A percentile compares a stretch with the other conserved stretches of the same genome.
These are phyloP conservation scores for Archilochus colubris DNA, from an alignment of 2,113 vertebrate genomes.

Conservation along the genomic window DNA sequence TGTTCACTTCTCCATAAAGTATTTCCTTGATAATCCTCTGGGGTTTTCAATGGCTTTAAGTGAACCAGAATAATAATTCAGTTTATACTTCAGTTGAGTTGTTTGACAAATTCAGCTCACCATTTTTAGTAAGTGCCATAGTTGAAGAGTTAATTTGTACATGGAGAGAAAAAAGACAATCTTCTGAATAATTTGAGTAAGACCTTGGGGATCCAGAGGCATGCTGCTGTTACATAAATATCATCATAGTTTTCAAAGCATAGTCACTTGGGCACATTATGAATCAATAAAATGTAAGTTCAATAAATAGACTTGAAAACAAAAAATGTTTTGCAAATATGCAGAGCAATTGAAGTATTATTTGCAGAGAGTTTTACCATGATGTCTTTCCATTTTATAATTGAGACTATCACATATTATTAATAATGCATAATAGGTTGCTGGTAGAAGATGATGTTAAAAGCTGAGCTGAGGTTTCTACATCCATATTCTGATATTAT, in stretches of 20 bases:
- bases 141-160: background rate
- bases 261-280: background rate
- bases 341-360: background rate
- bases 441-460: background rate
- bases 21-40: background rate
- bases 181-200: background rate
- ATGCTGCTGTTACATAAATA: background rate
- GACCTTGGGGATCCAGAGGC: background rate
- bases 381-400: background rate
- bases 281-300: slow-evolving; percentile 2
- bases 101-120: background rate
- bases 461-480: background rate
- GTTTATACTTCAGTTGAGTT: background rate
- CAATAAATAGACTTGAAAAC: background rate
- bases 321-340: background rate
- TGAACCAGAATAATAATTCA: background rate
- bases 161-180: background rate
- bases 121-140: background rate
- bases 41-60: background rate
- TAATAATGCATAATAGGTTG: background rate
- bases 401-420: background rate
- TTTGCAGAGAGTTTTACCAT: background rate
- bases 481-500: background rate
- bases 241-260: background rate
- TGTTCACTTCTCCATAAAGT: background rate